Conservation (phyloP, 2,113 vertebrate species). For the Labrus mixtus region DNA sequence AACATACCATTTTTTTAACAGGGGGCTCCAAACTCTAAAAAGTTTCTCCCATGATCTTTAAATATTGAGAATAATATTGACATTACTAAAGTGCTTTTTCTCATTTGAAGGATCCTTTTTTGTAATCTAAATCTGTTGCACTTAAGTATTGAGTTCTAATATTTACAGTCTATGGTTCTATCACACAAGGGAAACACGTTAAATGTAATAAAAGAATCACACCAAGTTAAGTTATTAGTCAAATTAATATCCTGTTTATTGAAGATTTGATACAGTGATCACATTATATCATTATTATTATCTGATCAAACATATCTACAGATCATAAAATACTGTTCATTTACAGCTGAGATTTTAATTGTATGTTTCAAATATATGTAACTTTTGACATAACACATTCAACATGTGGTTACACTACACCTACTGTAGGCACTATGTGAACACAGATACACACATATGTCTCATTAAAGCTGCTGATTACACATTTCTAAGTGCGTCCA, state of each 20-base stretch:
- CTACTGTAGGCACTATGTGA: neutral
- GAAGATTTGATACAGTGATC: constrained; percentile 7
- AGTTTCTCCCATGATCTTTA: no score
- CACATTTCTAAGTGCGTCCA: neutral
- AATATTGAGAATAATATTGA: no score
- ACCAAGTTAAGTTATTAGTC: neutral
- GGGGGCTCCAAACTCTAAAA: no score
- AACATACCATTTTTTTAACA: no score
- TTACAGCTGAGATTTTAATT: neutral
- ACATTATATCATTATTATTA: constrained; percentile 18
- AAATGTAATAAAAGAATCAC: neutral
- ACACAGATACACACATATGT: neutral
- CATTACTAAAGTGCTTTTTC: no score
- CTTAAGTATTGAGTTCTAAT: neutral
- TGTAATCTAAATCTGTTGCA: neutral
- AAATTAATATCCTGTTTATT: constrained; percentile 47
- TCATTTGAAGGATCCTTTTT: no score
- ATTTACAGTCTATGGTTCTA: no score
- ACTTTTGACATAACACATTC: neutral
- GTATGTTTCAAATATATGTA: neutral
- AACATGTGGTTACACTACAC: neutral
- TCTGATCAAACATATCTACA: neutral
- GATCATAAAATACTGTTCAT: neutral
- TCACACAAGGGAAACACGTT: neutral
- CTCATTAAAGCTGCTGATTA: neutral